Conservation (phyloP, 2,888 invertebrate species). For the Lydus trimaculatus region DNA sequence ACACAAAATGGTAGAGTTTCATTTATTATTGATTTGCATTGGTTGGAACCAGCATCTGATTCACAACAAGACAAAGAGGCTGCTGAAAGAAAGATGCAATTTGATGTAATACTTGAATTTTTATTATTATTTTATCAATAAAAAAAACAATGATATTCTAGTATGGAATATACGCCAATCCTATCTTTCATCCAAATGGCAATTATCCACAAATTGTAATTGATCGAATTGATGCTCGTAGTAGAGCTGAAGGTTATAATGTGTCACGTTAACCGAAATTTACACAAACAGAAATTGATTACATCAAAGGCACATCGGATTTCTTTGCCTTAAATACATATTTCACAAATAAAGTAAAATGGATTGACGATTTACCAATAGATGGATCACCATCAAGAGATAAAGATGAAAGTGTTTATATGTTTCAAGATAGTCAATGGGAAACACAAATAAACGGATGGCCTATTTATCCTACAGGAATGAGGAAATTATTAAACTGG, state of each 20-base stretch:
- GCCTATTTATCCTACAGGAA: conserved; percentile 65
- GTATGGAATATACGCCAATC: conserved; percentile 72
- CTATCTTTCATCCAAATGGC: conserved; percentile 63
- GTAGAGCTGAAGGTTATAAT: conserved; percentile 64
- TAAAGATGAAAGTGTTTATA: conserved; percentile 21
- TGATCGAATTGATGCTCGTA: conserved; percentile 61
- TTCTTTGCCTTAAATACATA: conserved; percentile 68
- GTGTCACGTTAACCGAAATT: conserved; percentile 69
- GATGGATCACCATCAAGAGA: conserved; percentile 10
- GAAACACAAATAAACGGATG: conserved; percentile 61
- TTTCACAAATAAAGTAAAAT: conserved; percentile 59
- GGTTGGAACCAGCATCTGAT: conserved; percentile 63
- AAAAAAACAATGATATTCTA: conserved; percentile 46
- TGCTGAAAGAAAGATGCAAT: conserved; percentile 63
- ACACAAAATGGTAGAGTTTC: conserved; percentile 62
- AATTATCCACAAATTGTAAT: conserved; percentile 72
- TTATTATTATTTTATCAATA: conserved; percentile 5
- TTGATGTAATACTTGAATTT: conserved; percentile 59
- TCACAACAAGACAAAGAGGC: conserved; percentile 62
- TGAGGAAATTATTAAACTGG: conserved; percentile 65
- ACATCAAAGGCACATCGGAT: conserved; percentile 65
- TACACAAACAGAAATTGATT: conserved; percentile 64
- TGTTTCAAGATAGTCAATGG: conserved; percentile 34
- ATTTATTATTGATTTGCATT: conserved; percentile 64
- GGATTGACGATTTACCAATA: conserved; percentile 19